Percentiles rank a stretch among this genome's conserved stretches.
Evolutionary conservation across 2,888 invertebrate genomes (phyloP).

Genomic region (Papilio protenor): DNA sequence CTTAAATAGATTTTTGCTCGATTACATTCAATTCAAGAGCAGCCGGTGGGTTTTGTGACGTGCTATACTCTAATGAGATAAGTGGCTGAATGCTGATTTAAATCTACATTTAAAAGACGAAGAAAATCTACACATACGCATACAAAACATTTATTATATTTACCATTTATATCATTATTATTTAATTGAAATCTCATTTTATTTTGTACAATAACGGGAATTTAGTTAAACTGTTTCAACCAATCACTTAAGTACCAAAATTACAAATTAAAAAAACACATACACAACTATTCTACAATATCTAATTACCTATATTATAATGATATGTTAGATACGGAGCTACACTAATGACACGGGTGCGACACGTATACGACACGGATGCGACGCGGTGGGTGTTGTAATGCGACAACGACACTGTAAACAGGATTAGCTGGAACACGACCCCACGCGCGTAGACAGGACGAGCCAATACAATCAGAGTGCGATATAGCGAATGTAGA

Average conservation of each 20-base stretch:
- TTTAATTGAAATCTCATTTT: background rate
- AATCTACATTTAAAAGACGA: conserved; percentile 43
- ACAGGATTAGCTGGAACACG: conserved; percentile 76
- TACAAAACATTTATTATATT: background rate
- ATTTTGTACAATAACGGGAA: background rate
- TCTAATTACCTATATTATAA: conserved; percentile 22
- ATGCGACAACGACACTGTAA: conserved; percentile 76
- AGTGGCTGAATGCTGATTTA: conserved; percentile 63
- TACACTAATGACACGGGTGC: conserved; percentile 60
- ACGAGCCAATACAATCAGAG: conserved; percentile 68
- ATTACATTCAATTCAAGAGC: conserved; percentile 48
- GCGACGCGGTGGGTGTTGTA: conserved; percentile 68
- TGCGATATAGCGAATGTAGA: conserved; percentile 10
- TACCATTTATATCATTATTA: background rate
- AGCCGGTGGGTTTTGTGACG: conserved; percentile 45
- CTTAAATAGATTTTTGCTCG: conserved; percentile 52
- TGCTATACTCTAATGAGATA: conserved; percentile 62
- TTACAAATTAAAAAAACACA: background rate
- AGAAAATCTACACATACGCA: background rate
- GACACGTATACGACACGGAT: conserved; percentile 62
- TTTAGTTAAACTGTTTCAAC: background rate
- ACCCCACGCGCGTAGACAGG: conserved; percentile 82
- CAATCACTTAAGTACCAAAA: too few species aligned
- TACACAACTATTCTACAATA: background rate
- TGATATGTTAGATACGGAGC: conserved; percentile 18